Conservation (phyloP, 2,888 invertebrate species). For the Copidosoma aretas region DNA sequence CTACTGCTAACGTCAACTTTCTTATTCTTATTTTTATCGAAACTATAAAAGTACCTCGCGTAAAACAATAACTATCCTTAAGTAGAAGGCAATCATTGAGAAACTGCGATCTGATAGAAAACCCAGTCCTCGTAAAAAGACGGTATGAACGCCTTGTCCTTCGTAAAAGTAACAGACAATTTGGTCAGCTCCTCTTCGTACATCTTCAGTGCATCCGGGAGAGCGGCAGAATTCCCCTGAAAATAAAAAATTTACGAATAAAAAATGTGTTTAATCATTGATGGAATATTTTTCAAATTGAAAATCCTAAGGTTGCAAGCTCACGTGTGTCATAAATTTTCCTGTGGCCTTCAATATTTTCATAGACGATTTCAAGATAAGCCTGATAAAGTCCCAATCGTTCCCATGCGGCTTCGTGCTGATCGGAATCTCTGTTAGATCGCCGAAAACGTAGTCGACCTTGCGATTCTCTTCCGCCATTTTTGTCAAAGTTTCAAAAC, state of each 20-base stretch:
- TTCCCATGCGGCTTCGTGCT: slow-evolving; percentile 81
- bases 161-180: slow-evolving; percentile 76
- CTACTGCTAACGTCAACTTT: no score
- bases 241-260: slow-evolving; percentile 8
- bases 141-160: slow-evolving; percentile 81
- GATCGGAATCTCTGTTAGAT: slow-evolving; percentile 91
- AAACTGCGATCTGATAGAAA: slow-evolving; percentile 75
- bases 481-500: slow-evolving; percentile 80
- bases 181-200: slow-evolving; percentile 79
- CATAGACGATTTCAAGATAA: slow-evolving; percentile 81
- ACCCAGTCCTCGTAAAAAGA: slow-evolving; percentile 92
- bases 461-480: slow-evolving; percentile 79
- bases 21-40: no score
- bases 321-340: slow-evolving; percentile 87
- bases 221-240: slow-evolving; percentile 85
- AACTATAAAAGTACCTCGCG: no score
- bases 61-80: no score
- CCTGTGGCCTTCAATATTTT: slow-evolving; percentile 80
- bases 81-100: no score
- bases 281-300: no score
- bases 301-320: slow-evolving; percentile 49
- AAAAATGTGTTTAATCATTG: not conserved
- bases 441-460: slow-evolving; percentile 92
- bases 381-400: slow-evolving; percentile 86
- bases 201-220: slow-evolving; percentile 76